phyloP scores from a whole-genome alignment of 2,113 vertebrate species.

The Periophthalmus modestus region DNA sequence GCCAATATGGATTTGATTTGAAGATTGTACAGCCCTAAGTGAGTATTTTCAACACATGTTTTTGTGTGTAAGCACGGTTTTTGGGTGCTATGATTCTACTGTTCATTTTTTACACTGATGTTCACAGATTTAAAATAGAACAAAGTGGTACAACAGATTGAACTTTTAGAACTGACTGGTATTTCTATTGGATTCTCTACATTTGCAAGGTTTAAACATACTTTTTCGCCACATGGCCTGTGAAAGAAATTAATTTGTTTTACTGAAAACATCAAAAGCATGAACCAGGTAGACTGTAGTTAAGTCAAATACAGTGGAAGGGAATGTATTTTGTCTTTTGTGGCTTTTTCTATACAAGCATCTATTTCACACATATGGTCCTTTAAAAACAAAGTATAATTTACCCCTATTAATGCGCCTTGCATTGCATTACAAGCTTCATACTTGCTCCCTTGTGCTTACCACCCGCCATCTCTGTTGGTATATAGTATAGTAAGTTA shows the following conservation, averaged over 20 bases:
- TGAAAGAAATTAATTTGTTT: no score
- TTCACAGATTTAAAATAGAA: neutral
- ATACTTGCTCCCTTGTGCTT: neutral
- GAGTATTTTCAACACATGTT: neutral
- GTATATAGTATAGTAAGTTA: neutral
- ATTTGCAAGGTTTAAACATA: no score
- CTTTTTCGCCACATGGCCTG: no score
- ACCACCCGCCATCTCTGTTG: neutral
- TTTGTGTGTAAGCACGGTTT: neutral
- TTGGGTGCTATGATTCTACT: neutral
- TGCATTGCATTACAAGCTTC: neutral
- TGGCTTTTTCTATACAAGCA: neutral
- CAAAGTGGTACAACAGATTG: neutral
- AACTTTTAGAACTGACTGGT: no score
- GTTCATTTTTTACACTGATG: neutral
- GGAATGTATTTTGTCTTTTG: no score
- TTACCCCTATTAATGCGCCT: neutral
- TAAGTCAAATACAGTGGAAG: no score
- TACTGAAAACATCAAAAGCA: no score
- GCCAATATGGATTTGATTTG: neutral
- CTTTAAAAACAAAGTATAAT: neutral
- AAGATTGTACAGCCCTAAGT: neutral
- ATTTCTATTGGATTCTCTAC: no score
- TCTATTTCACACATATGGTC: neutral
- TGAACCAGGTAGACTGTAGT: no score